These are phyloP conservation scores for Cynocephalus volans DNA, from an alignment of 2,113 vertebrate species.

Conservation along the genomic window DNA sequence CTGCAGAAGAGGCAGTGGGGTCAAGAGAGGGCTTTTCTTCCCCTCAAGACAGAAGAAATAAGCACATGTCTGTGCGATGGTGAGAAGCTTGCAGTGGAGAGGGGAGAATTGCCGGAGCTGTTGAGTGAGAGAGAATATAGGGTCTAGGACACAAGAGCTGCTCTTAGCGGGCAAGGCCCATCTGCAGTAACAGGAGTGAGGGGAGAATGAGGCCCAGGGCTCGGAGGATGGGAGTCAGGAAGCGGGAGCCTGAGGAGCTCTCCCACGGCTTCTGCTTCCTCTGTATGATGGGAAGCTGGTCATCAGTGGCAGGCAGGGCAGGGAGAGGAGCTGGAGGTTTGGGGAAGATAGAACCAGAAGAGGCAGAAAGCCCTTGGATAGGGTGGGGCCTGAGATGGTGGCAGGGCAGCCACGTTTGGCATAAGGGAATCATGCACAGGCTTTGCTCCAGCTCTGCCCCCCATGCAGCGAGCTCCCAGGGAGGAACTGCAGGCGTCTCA, in stretches of 20 bases:
- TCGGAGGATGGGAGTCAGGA: too few species aligned
- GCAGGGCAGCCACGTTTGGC: not conserved
- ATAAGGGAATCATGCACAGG: too few species aligned
- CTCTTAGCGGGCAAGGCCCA: not conserved
- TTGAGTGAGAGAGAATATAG: too few species aligned
- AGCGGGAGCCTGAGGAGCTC: not conserved
- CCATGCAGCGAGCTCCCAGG: fast-evolving
- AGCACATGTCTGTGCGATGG: too few species aligned
- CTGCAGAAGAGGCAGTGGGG: not conserved
- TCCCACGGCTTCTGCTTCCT: not conserved
- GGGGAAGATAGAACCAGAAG: not conserved
- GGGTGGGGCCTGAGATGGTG: not conserved
- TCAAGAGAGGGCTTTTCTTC: not conserved
- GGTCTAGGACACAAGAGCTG: not conserved
- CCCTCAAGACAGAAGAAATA: too few species aligned
- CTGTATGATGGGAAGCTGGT: not conserved
- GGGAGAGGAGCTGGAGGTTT: too few species aligned
- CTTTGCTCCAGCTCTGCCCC: fast-evolving
- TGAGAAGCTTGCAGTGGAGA: too few species aligned
- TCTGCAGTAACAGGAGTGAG: not conserved
- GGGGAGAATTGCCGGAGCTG: not conserved
- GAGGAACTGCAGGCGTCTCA: not conserved
- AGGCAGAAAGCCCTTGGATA: not conserved
- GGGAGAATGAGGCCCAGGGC: not conserved
- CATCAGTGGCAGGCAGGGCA: not conserved